These are phyloP conservation scores for Whitmania pigra DNA, from an alignment of 1,140 invertebrate genomes.

Conservation along the genomic window DNA sequence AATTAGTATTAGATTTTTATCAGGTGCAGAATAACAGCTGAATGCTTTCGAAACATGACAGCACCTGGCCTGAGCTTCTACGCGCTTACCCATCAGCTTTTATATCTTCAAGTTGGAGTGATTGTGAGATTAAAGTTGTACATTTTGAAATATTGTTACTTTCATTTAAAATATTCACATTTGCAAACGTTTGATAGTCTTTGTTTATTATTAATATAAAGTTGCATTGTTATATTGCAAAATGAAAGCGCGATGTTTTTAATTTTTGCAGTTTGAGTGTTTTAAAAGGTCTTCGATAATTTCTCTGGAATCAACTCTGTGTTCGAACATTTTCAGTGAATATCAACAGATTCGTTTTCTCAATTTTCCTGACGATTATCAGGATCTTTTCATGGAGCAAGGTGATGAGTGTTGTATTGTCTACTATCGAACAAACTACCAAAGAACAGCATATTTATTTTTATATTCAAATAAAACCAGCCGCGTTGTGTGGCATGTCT, in stretches of 20 bases:
- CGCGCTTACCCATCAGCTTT: slow-evolving; percentile 1
- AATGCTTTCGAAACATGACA: background rate
- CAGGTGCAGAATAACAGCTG: background rate
- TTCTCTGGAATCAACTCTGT: background rate
- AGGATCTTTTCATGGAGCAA: slow-evolving; percentile 8
- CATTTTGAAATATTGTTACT: background rate
- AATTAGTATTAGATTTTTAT: no score
- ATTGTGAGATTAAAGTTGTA: background rate
- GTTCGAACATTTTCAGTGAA: background rate
- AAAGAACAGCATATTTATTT: background rate
- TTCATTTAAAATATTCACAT: no score
- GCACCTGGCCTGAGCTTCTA: background rate
- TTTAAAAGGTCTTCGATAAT: background rate
- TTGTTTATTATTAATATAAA: no score
- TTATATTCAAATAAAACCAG: background rate
- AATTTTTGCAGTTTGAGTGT: no score
- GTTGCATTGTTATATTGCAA: no score
- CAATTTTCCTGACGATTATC: background rate
- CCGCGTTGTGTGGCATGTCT: slow-evolving; percentile 3
- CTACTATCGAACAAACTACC: background rate
- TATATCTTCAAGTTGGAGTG: background rate
- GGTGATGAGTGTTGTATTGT: background rate
- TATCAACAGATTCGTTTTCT: background rate
- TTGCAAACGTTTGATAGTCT: no score
- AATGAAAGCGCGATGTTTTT: no score